These are phyloP conservation scores for Andrena marginata DNA, from an alignment of 2,888 invertebrate species.

Conservation along the genomic window DNA sequence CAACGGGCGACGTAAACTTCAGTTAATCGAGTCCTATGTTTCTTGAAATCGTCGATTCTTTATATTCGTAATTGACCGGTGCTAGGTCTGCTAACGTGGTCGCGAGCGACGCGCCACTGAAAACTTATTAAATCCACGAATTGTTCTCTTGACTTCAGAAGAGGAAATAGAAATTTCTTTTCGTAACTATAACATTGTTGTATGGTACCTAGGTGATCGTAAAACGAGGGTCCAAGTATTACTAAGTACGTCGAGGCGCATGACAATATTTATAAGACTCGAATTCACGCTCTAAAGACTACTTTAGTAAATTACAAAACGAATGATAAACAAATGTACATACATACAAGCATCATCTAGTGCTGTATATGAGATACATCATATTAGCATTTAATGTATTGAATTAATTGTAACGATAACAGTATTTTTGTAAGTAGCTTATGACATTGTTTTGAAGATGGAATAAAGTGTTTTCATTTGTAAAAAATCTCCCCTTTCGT, in stretches of 20 bases:
- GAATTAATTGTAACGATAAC: conserved; percentile 61
- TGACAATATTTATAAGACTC: conserved; percentile 44
- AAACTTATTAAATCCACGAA: neutral
- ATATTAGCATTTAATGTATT: conserved; percentile 45
- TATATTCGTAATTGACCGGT: conserved; percentile 1
- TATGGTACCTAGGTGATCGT: conserved; percentile 3
- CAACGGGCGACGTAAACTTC: conserved; percentile 23
- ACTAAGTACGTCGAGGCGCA: neutral
- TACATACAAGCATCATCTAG: conserved; percentile 21
- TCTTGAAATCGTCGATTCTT: neutral
- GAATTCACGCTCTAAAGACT: conserved; percentile 21
- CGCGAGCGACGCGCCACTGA: neutral
- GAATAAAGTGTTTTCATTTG: conserved; percentile 68
- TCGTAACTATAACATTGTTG: conserved; percentile 13
- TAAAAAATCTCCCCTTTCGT: conserved; percentile 5
- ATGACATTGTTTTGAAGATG: conserved; percentile 60
- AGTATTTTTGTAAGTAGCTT: conserved; percentile 67
- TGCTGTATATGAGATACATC: conserved; percentile 31
- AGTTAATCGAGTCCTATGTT: conserved; percentile 1
- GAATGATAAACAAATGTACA: neutral
- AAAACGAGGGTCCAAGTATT: conserved; percentile 15
- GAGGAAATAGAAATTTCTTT: neutral
- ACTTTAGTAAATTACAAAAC: conserved; percentile 11
- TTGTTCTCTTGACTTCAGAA: neutral
- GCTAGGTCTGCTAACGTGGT: neutral